Evolutionary conservation across 2,113 vertebrate genomes (phyloP).

Genomic region (Pterocles gutturalis): DNA sequence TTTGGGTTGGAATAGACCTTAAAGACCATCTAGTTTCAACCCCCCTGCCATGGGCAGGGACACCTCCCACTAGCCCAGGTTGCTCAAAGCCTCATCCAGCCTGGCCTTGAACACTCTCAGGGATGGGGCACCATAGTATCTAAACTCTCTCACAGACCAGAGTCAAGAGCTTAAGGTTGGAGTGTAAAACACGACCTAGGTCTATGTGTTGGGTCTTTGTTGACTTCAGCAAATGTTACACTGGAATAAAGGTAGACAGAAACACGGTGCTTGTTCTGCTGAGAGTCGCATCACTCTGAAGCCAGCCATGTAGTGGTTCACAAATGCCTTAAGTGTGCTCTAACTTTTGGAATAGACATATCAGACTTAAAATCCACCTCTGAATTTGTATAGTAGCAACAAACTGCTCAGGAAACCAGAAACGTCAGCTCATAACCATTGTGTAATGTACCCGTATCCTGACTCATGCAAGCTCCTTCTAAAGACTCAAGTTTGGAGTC

Average conservation of each 20-base stretch:
- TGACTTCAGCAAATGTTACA: background rate
- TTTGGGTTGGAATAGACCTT: no score
- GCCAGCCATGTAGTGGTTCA: background rate
- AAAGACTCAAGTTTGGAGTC: background rate
- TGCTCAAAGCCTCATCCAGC: no score
- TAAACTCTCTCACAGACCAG: background rate
- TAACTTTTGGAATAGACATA: background rate
- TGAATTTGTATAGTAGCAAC: background rate
- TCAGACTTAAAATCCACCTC: background rate
- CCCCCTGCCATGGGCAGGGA: no score
- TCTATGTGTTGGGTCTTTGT: background rate
- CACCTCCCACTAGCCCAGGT: no score
- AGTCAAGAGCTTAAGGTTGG: background rate
- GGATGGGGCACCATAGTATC: no score
- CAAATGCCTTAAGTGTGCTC: background rate
- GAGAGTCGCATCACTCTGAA: rapidly evolving
- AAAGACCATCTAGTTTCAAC: no score
- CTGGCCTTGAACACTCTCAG: no score
- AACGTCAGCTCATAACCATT: background rate
- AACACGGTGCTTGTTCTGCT: background rate
- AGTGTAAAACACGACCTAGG: background rate
- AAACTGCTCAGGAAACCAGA: background rate
- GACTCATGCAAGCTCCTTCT: background rate
- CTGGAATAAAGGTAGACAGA: background rate
- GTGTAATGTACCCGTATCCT: background rate